Evolutionary conservation across 2,797 vertebrate species (phyloP).

Genomic region (Phylloscopus collybita): DNA sequence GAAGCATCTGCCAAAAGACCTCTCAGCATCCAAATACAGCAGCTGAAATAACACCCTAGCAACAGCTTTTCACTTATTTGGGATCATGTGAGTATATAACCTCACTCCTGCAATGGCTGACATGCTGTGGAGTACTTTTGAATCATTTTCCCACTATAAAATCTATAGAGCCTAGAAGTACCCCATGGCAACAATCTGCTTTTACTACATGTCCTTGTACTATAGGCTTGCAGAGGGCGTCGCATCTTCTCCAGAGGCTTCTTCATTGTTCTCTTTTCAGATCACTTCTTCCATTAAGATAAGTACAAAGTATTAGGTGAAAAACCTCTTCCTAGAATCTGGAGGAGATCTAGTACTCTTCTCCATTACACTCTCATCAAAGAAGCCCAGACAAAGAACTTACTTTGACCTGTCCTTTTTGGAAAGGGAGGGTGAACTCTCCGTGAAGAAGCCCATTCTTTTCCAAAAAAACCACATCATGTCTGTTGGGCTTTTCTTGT

Average conservation of each 20-base stretch:
- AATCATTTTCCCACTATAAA: neutral
- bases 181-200: neutral
- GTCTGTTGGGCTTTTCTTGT: slow-evolving; percentile 90
- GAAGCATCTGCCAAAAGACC: neutral
- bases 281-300: neutral
- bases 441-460: slow-evolving; percentile 97
- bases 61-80: neutral
- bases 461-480: slow-evolving; percentile 94
- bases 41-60: neutral
- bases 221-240: fast-evolving
- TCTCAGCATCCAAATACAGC: neutral
- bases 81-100: neutral
- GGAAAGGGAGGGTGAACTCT: slow-evolving; percentile 89
- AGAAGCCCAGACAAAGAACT: neutral
- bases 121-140: neutral
- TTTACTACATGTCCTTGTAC: neutral
- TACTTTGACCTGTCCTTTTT: slow-evolving; percentile 87
- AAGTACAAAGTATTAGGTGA: neutral
- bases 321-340: neutral
- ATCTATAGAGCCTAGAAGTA: neutral
- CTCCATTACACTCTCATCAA: neutral
- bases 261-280: neutral
- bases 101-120: neutral
- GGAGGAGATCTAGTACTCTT: neutral
- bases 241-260: neutral